Base-by-base conservation (phyloP, 2,797 vertebrate species). In the Rhinella marina region DNA sequence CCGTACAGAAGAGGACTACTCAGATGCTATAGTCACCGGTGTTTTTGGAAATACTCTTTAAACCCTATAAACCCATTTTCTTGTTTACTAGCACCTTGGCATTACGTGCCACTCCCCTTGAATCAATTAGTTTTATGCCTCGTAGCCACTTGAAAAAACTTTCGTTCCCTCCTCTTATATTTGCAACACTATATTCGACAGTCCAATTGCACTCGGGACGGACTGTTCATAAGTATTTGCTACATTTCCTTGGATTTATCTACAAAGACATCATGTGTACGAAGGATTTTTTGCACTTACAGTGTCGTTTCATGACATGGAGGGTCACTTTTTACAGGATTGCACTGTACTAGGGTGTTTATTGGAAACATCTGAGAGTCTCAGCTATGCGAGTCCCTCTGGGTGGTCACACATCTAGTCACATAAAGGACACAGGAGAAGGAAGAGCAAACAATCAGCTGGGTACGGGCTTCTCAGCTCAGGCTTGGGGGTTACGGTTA, bases 371-470 rank as follows among this genome's bases (percentile, higher is more conserved):
- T 80, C 87, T 78, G 27, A 80, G 75, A n/a, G 64, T 25, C 59
- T 79, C 29, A 50, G 12, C 29, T 54, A 19, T 79, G 87, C 32
- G 54, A 88, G 61, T 80, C 62, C 52, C 82, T 25, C 82, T 88
- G 87, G 82, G 82, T 70, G 82, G 87, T 25, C 82, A 29, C 56
- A 72, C 64, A 84, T 64, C 80, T 87, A 50, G 77, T 84, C 61
- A 59, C 81, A 83, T 21, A 70, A 50, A 88, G 82, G 54, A 81
- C 41, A 61, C 12, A 56, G 19, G n/a, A 56, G n/a, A 70, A 57
- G 56, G 48, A 70, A 72, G 82, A 80, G 64, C 82, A 88, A 88
- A 85, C 76, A 88, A 7, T 56, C 61, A n/a, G 70, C 80, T 87
- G 86, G 62, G 32, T 66, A n/a, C 10, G 52, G 23, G 41, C 56